Evolutionary conservation across 2,797 vertebrate genomes (phyloP), one percentile per base, ranked within the genome.

Genomic region (Peromyscus attwateri): DNA sequence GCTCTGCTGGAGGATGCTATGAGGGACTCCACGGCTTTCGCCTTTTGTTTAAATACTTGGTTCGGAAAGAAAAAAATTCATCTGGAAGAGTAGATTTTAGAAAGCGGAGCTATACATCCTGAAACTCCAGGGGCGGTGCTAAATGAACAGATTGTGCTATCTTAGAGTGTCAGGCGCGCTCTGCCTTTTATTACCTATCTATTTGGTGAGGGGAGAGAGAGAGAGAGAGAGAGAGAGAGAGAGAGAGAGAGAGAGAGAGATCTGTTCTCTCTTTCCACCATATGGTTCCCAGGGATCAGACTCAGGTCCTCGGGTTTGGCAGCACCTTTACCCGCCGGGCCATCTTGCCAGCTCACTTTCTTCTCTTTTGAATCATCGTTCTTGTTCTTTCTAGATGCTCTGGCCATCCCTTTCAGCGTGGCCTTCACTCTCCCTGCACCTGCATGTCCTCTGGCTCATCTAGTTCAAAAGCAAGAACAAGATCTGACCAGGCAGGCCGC

Each of bases 21-120:
- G 10, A 49, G n/a, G 34, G 11, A 55, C 49, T 70, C 19, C 3
- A 0, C 6, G 1, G 40, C 29, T 29, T 55, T 29, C 14, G 2
- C 34, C 66, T 29, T 70, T 46, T 57, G 64, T 87, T 34, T 49
- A 29, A n/a, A 29, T 14, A 21, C 11, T 40, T 87, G 40, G 60
- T 66, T 76, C 34, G 11, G 25, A 92, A 27, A 92, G 46, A 73
- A 91, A 91, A 92, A 80, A n/a, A 23, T 37, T 62, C 46, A 66
- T 77, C 80, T 87, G 49, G 60, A 77, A 95, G n/a, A 21, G 52
- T 3, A 84, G 34, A n/a, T 93, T 91, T 34, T 14, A 5, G 37
- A 90, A 79, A 82, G 49, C 12, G 2, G 27, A 11, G 16, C 57
- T 71, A 10, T 1, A 2, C 17, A 52, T 31, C 7, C 68, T 64